These are phyloP conservation scores for Baronia brevicornis DNA, from an alignment of 2,888 invertebrate genomes.

Conservation along the genomic window DNA sequence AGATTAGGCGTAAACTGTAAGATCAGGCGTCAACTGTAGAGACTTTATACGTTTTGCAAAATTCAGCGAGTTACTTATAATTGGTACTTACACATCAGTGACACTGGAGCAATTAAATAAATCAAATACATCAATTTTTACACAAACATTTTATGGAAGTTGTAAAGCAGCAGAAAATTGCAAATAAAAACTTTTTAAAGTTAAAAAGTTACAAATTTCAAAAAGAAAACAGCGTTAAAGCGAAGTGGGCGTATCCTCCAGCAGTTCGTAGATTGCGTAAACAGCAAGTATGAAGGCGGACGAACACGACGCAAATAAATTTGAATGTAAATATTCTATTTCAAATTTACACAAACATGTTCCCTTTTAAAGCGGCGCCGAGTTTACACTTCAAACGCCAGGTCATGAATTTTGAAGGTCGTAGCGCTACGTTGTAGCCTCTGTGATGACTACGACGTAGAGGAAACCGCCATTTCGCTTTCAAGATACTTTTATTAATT, in stretches of 20 bases:
- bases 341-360: conserved; percentile 36
- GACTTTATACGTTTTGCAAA: no score
- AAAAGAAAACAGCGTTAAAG: not conserved
- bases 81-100: no score
- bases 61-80: no score
- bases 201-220: not conserved
- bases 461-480: conserved; percentile 1
- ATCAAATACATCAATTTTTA: no score
- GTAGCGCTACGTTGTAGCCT: conserved; percentile 19
- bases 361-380: conserved; percentile 35
- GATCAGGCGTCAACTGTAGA: no score
- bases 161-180: no score
- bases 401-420: conserved; percentile 54
- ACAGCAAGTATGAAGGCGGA: conserved; percentile 9
- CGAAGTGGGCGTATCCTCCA: not conserved
- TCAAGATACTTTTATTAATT: conserved; percentile 10
- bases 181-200: not conserved
- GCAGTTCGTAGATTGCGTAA: conserved; percentile 3
- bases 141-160: no score
- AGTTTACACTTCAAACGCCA: conserved; percentile 51
- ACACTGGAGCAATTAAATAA: no score
- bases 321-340: conserved; percentile 27
- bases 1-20: no score
- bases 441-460: conserved; percentile 27
- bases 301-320: conserved; percentile 16